These are phyloP conservation scores for Oceanodroma tethys DNA, from an alignment of 2,113 vertebrate genomes.

Conservation along the genomic window DNA sequence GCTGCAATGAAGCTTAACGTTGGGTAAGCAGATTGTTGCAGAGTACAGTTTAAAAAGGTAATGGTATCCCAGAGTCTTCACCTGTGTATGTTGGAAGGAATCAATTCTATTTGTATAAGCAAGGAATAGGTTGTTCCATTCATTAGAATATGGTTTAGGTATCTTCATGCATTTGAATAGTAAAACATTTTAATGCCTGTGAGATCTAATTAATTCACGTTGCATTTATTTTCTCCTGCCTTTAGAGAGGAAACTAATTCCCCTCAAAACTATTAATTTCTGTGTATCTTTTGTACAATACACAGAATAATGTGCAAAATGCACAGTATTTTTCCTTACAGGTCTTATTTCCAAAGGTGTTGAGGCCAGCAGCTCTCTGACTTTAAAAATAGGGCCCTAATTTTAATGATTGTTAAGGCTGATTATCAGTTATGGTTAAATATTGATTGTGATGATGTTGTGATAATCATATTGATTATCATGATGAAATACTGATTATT, in stretches of 20 bases:
- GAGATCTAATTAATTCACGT: background rate
- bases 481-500: background rate
- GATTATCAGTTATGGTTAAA: background rate
- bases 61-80: background rate
- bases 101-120: background rate
- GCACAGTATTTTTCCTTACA: background rate
- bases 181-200: background rate
- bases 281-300: background rate
- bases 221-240: background rate
- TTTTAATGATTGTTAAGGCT: background rate
- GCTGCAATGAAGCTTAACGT: background rate
- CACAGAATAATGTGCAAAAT: background rate
- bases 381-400: background rate
- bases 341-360: background rate
- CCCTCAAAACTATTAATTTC: background rate
- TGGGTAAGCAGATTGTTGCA: background rate
- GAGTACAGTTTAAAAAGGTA: background rate
- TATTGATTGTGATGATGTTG: background rate
- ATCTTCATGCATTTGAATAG: background rate
- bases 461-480: background rate
- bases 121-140: background rate
- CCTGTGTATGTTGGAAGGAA: accelerated
- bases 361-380: background rate
- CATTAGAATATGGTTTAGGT: background rate
- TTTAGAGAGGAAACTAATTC: background rate